Conservation (phyloP, 2,113 vertebrate genomes). For the Lutjanus erythropterus region DNA sequence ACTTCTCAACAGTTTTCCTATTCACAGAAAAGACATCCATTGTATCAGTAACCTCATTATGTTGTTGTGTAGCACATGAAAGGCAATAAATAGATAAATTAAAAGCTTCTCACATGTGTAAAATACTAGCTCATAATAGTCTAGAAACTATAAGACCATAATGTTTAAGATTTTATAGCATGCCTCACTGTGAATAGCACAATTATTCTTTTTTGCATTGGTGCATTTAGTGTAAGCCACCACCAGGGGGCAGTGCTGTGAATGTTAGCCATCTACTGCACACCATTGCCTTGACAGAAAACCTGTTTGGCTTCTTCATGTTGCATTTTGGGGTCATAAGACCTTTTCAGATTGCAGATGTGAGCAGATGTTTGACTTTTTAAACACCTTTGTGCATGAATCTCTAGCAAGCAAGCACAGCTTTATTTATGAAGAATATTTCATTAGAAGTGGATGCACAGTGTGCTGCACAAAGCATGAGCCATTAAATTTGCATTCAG, state of each 20-base stretch:
- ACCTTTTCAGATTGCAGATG: neutral
- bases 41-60: neutral
- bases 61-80: neutral
- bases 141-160: too few species aligned
- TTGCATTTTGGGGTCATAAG: neutral
- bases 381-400: too few species aligned
- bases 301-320: neutral
- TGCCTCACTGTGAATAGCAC: neutral
- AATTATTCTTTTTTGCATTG: neutral
- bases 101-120: neutral
- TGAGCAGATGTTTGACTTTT: neutral
- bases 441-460: too few species aligned
- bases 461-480: too few species aligned
- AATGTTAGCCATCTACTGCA: neutral
- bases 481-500: too few species aligned
- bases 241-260: constrained; percentile 54
- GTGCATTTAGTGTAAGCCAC: neutral
- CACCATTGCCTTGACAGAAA: neutral
- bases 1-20: neutral
- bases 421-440: too few species aligned
- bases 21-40: neutral
- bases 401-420: too few species aligned
- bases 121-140: neutral
- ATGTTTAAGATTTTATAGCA: neutral
- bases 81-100: neutral